Percentiles rank a stretch among this genome's conserved stretches.
Evolutionary conservation across 2,113 vertebrate genomes (phyloP).

Genomic region (Bungarus multicinctus): DNA sequence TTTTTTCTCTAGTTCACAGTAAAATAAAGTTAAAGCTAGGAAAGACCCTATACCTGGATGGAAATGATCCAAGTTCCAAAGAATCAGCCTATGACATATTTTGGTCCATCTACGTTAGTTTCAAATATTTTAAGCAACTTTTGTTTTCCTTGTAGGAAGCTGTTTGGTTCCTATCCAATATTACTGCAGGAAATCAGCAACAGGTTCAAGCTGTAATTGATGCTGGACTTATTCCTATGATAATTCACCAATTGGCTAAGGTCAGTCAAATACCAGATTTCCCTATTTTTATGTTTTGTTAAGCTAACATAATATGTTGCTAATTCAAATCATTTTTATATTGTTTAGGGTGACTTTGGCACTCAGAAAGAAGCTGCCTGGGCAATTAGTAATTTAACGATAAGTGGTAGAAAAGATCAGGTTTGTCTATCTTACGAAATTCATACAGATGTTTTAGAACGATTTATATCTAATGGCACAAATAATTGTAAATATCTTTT

Average conservation of each 20-base stretch:
- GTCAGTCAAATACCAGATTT: slow-evolving; percentile 71
- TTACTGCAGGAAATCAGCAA: slow-evolving; percentile 98
- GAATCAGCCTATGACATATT: background rate
- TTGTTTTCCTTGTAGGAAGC: slow-evolving; percentile 84
- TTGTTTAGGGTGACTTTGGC: slow-evolving; percentile 92
- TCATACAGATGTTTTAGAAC: background rate
- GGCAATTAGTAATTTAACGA: slow-evolving; percentile 99
- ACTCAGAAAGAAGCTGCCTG: slow-evolving; percentile 99
- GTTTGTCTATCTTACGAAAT: slow-evolving; percentile 63
- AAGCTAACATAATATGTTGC: slow-evolving; percentile 43
- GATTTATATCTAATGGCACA: slow-evolving; percentile 29
- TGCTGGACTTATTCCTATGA: slow-evolving; percentile 97
- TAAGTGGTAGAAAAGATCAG: slow-evolving; percentile 99
- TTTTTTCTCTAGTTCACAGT: background rate
- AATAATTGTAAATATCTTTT: slow-evolving; percentile 12
- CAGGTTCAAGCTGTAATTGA: slow-evolving; percentile 99
- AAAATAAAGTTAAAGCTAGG: background rate
- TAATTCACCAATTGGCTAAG: slow-evolving; percentile 99
- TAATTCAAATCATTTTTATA: slow-evolving; percentile 55
- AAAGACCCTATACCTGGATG: background rate
- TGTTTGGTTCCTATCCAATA: slow-evolving; percentile 99
- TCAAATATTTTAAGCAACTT: background rate
- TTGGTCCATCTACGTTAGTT: background rate
- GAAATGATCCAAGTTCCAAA: background rate
- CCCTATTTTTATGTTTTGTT: slow-evolving; percentile 54